phyloP scores from a whole-genome alignment of 1,140 invertebrate genomes.

The Scylla paramamosain region DNA sequence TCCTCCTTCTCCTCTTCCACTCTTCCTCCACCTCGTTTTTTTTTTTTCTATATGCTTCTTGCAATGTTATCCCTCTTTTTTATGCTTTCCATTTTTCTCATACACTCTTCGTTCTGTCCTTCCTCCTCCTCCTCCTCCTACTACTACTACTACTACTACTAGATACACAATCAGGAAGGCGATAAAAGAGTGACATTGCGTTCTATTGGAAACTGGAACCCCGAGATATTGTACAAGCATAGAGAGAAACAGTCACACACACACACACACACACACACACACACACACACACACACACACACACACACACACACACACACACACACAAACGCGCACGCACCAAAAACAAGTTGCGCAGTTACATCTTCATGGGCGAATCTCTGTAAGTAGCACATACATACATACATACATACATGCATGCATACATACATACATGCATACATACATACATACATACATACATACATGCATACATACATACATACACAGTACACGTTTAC shows the following conservation, averaged over 20 bases:
- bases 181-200: not conserved
- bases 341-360: not conserved
- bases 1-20: not conserved
- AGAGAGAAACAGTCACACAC: not conserved
- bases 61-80: not conserved
- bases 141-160: not conserved
- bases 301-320: not conserved
- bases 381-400: not conserved
- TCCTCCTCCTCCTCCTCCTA: not conserved
- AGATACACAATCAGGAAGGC: not conserved
- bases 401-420: conserved; percentile 16
- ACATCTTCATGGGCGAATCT: too few species aligned
- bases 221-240: too few species aligned
- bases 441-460: not conserved
- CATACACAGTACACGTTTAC: not conserved
- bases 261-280: conserved; percentile 27
- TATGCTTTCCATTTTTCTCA: not conserved
- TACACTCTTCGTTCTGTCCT: not conserved
- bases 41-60: not conserved
- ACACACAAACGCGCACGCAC: too few species aligned
- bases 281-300: not conserved
- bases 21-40: not conserved
- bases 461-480: conserved; percentile 29
- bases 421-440: not conserved
- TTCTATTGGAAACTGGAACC: not conserved